A percentile compares a stretch with the other conserved stretches of the same genome.
phyloP scores from a whole-genome alignment of 2,888 invertebrate genomes.

The Drosophila nr. perissopoda region DNA sequence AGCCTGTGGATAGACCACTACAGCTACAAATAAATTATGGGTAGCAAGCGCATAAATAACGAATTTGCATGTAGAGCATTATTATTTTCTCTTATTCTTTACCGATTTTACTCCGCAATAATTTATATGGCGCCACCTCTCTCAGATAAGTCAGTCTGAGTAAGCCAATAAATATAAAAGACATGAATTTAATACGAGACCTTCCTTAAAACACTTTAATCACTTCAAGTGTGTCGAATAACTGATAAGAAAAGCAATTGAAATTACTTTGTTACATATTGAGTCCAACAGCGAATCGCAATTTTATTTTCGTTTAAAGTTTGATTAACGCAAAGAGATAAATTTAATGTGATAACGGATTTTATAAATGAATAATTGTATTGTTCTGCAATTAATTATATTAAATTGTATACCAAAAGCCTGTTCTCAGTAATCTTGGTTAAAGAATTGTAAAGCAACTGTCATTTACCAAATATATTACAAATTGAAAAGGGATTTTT shows the following conservation, averaged over 20 bases:
- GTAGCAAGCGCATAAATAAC: slow-evolving; percentile 71
- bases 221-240: background rate
- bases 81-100: slow-evolving; percentile 30
- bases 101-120: slow-evolving; percentile 25
- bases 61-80: slow-evolving; percentile 52
- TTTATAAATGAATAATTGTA: background rate
- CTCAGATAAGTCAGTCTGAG: slow-evolving; percentile 18
- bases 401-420: background rate
- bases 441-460: background rate
- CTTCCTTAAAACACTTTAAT: background rate
- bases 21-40: slow-evolving; percentile 67
- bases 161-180: slow-evolving; percentile 23
- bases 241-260: slow-evolving; percentile 13
- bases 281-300: background rate
- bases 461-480: background rate
- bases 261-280: background rate
- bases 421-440: background rate
- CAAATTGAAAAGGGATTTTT: background rate
- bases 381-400: background rate
- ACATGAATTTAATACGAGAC: slow-evolving; percentile 23
- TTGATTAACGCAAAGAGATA: background rate
- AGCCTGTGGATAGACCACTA: slow-evolving; percentile 2
- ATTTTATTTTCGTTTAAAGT: background rate
- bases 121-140: slow-evolving; percentile 13
- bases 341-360: background rate